Evolutionary conservation across 2,113 vertebrate species (phyloP).

Genomic region (Speoplatyrhinus poulsoni): DNA sequence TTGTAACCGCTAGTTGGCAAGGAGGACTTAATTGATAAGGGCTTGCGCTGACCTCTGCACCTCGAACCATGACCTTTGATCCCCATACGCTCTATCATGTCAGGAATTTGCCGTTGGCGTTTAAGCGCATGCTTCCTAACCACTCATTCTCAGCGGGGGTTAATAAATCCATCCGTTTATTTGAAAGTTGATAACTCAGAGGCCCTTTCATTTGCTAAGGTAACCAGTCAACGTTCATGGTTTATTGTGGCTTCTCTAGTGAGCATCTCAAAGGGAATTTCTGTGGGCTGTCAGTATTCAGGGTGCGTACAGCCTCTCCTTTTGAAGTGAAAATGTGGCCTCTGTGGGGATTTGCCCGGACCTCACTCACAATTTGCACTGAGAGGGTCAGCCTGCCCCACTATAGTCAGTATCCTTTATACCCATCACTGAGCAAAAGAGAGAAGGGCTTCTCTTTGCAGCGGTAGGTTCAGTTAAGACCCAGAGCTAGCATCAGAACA

Average conservation of each 20-base stretch:
- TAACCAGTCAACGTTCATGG: not conserved
- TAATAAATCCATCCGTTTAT: too few species aligned
- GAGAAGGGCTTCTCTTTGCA: not conserved
- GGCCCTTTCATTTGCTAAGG: too few species aligned
- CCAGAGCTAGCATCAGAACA: not conserved
- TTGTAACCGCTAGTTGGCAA: constrained; percentile 35
- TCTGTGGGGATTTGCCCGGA: constrained; percentile 68
- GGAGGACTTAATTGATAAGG: constrained; percentile 69
- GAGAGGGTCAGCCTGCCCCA: constrained; percentile 61
- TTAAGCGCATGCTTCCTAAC: constrained; percentile 20
- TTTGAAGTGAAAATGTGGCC: constrained; percentile 70
- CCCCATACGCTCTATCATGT: constrained; percentile 56
- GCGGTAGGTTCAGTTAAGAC: constrained; percentile 16
- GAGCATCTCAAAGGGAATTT: constrained; percentile 49
- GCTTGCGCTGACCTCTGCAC: constrained; percentile 62
- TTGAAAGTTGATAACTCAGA: too few species aligned
- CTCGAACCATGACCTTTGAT: constrained; percentile 67
- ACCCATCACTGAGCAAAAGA: not conserved
- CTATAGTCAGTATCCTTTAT: constrained; percentile 31
- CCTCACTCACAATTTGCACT: constrained; percentile 59
- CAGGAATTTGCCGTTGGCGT: constrained; percentile 59
- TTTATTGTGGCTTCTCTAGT: constrained; percentile 42
- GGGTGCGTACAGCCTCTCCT: constrained; percentile 55
- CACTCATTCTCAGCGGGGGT: not conserved
- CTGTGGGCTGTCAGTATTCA: constrained; percentile 58